Evolutionary conservation across 1,140 invertebrate genomes (phyloP).

Genomic region (Metopolophium dirhodum): DNA sequence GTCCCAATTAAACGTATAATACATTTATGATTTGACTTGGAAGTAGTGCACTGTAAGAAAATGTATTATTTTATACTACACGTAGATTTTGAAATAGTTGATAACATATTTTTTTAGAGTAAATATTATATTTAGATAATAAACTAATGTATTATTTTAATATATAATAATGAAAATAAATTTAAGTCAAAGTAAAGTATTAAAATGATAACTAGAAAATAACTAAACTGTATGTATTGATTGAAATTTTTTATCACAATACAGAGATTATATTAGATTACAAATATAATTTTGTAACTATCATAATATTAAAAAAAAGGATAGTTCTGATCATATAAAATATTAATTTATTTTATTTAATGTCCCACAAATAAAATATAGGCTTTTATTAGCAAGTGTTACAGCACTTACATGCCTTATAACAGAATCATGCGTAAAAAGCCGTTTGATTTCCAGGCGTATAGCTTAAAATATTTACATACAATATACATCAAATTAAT

Average conservation of each 20-base stretch:
- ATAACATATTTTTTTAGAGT: background rate
- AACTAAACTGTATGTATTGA: background rate
- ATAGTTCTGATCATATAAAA: too few species aligned
- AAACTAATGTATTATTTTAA: background rate
- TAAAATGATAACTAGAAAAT: background rate
- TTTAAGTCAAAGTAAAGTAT: background rate
- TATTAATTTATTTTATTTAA: background rate
- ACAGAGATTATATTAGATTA: background rate
- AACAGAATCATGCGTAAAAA: slow-evolving; percentile 36
- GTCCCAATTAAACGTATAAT: slow-evolving; percentile 14
- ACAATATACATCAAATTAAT: background rate
- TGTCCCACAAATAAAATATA: background rate
- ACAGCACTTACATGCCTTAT: slow-evolving; percentile 22
- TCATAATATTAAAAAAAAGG: background rate
- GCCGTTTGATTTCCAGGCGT: background rate
- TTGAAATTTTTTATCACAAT: background rate
- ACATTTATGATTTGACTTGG: slow-evolving; percentile 8
- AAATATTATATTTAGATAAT: background rate
- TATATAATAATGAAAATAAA: background rate
- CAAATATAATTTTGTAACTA: background rate
- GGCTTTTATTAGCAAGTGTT: background rate
- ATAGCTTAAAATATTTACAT: slow-evolving; percentile 21
- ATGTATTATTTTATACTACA: background rate
- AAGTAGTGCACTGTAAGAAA: background rate
- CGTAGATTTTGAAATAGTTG: background rate